Percentiles rank a stretch among this genome's conserved stretches.
Conservation (phyloP, 2,797 vertebrate species). For the Ceyx erithaca region DNA sequence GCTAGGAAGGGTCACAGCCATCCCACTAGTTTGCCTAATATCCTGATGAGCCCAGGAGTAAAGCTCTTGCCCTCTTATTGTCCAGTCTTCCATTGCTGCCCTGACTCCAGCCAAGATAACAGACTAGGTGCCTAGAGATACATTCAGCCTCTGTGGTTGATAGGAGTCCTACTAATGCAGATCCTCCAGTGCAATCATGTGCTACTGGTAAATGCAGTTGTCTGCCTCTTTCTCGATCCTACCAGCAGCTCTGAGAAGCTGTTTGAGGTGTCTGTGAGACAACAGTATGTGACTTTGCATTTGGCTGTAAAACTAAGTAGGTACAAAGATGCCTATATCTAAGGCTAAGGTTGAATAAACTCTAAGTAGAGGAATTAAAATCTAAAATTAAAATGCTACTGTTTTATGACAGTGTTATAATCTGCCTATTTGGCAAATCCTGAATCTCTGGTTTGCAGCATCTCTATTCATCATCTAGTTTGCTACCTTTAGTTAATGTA, state of each 20-base stretch:
- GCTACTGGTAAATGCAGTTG: neutral
- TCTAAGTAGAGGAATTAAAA: neutral
- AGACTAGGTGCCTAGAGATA: neutral
- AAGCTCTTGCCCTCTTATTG: neutral
- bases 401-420: neutral
- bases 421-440: neutral
- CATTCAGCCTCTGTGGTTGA: neutral
- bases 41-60: neutral
- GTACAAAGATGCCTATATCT: neutral
- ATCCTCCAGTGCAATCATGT: neutral
- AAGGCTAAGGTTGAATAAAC: neutral
- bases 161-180: neutral
- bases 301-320: neutral
- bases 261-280: neutral
- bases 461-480: neutral
- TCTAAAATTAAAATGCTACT: neutral
- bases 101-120: neutral
- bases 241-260: neutral
- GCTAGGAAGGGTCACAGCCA: neutral
- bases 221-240: neutral
- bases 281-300: neutral
- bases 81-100: neutral
- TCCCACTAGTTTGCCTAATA: neutral
- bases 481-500: neutral
- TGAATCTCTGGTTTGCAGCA: neutral